A percentile compares a stretch with the other conserved stretches of the same genome.
Evolutionary conservation across 2,797 vertebrate species (phyloP).

Genomic region (Sparus aurata): DNA sequence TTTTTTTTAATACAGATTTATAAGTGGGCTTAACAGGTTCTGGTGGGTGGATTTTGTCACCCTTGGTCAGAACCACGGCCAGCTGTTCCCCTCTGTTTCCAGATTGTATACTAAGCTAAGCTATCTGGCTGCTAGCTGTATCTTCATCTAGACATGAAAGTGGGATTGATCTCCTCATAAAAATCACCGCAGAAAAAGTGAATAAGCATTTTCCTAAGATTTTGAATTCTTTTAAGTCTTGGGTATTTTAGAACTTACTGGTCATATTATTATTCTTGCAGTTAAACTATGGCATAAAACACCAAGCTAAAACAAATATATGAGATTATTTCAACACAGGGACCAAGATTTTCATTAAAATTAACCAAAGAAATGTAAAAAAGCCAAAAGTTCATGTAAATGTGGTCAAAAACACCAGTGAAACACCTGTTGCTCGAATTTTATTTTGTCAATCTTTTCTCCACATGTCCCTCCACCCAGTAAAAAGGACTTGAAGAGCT

Average conservation of each 20-base stretch:
- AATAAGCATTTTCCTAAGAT: background rate
- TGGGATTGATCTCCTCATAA: background rate
- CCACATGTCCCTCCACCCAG: constrained; percentile 44
- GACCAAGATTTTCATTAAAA: constrained; percentile 23
- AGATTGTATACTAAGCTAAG: constrained; percentile 4
- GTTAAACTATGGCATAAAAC: background rate
- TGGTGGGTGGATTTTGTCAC: background rate
- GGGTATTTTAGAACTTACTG: background rate
- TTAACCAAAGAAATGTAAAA: background rate
- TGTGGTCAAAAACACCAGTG: constrained; percentile 22
- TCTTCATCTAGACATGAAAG: background rate
- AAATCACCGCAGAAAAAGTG: background rate
- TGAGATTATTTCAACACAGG: background rate
- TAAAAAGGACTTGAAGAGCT: constrained; percentile 40
- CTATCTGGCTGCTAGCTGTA: background rate
- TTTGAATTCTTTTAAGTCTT: background rate
- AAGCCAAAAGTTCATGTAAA: constrained; percentile 22
- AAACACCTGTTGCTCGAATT: constrained; percentile 67
- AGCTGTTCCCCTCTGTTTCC: background rate
- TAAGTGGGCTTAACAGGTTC: too few species aligned
- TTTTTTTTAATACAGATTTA: too few species aligned
- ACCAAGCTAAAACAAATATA: constrained; percentile 4
- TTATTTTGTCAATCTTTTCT: constrained; percentile 42
- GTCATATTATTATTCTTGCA: background rate
- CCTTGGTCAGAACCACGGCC: background rate